Base-by-base conservation (phyloP, 2,888 invertebrate species). In the Allolobophora icterica region DNA sequence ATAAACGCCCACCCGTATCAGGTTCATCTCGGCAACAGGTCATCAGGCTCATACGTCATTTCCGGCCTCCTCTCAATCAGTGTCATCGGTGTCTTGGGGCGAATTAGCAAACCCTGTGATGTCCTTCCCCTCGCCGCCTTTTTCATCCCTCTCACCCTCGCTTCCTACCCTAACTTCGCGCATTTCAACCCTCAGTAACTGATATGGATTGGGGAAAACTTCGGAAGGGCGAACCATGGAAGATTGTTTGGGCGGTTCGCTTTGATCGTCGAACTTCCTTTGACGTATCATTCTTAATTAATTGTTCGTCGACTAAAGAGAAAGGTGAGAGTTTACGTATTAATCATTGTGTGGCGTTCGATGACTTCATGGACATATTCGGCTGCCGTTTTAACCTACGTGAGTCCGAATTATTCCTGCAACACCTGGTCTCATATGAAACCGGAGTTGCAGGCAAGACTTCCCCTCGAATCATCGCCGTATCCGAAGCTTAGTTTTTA, bases 41-140 rank as follows among this genome's bases (percentile, higher is more conserved):
- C 30, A n/a, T 71, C 71, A 71, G 71, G 71, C 71, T 71, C 71
- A 71, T 71, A 30, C 71, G 71, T 71, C 71, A 71, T 71, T n/a
- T 71, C 71, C 71, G 71, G 8, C 11, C 71, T n/a, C 6, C n/a
- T n/a, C 17, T 71, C 71, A 71, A n/a, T 71, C 71, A 71, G n/a
- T 71, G 71, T 71, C 71, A 71, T 30, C 71, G 71, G n/a, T 71
- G 71, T 71, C 71, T 71, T 71, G 71, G 71, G 71, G 71, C 71
- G 71, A 71, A 71, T 71, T 71, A n/a, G 30, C 71, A 71, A n/a
- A 2, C 71, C n/a, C n/a, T 71, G 6, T 71, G 71, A 71, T n/a
- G 30, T n/a, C n/a, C 8, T n/a, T 71, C 71, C n/a, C n/a, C 1
- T n/a, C n/a, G 71, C 11, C 71, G n/a, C 71, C 71, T n/a, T 71